A percentile compares a stretch with the other conserved stretches of the same genome.
Conservation (phyloP, 2,113 vertebrate species). For the Xiphias gladius region DNA sequence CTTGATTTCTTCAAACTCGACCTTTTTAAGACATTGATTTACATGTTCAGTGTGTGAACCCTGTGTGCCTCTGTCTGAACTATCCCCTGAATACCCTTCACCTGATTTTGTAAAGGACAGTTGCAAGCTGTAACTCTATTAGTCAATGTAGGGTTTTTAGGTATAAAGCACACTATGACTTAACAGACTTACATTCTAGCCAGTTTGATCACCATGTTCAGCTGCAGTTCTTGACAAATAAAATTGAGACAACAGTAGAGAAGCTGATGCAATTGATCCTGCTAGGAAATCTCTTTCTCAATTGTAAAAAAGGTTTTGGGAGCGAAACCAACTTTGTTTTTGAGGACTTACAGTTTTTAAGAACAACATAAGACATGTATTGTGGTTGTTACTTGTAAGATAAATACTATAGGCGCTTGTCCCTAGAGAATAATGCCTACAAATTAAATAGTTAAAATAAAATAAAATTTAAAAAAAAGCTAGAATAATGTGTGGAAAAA, state of each 20-base stretch:
- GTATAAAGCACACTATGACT: not conserved
- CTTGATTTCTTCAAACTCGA: slow-evolving; percentile 39
- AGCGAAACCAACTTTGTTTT: not conserved
- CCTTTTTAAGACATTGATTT: not conserved
- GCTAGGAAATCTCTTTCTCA: not conserved
- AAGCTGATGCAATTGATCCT: not conserved
- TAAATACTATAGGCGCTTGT: not conserved
- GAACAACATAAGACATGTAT: not conserved
- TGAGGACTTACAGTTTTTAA: not conserved
- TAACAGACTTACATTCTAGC: not conserved
- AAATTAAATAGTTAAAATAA: not conserved
- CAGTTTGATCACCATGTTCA: not conserved
- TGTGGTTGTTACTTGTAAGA: no score
- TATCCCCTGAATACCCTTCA: slow-evolving; percentile 59
- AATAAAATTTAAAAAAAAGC: not conserved
- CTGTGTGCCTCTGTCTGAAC: slow-evolving; percentile 34
- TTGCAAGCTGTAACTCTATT: not conserved
- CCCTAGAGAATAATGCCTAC: not conserved
- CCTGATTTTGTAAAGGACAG: slow-evolving; percentile 24
- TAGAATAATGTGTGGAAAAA: not conserved
- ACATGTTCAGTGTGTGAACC: slow-evolving; percentile 26
- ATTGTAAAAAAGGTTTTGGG: no score
- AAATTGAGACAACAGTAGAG: not conserved
- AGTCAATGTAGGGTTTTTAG: not conserved
- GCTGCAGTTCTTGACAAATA: not conserved